These are phyloP conservation scores for Pyrocephalus nanus DNA, from an alignment of 2,797 vertebrate genomes.

Conservation along the genomic window DNA sequence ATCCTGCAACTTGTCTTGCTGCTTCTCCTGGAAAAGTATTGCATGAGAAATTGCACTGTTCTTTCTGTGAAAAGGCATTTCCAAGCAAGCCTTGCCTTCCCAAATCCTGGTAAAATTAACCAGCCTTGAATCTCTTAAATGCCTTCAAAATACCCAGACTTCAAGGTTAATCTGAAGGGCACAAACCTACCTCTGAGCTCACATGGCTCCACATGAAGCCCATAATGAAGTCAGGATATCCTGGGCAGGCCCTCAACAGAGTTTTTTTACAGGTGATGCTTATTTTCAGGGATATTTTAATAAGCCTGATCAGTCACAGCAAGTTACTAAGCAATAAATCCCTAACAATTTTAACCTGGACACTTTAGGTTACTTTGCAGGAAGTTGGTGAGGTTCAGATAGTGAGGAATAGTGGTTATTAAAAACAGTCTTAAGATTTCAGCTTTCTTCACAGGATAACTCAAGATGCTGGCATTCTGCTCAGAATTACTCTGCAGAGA, in stretches of 20 bases:
- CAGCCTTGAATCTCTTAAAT: not conserved
- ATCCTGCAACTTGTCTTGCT: not conserved
- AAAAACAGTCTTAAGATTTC: not conserved
- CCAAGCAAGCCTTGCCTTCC: not conserved
- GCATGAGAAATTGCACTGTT: not conserved
- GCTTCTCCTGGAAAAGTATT: not conserved
- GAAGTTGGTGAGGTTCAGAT: not conserved
- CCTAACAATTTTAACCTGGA: not conserved
- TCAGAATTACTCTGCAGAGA: not conserved
- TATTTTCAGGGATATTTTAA: not conserved
- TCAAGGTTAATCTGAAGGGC: not conserved
- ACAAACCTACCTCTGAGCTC: not conserved
- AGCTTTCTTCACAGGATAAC: not conserved
- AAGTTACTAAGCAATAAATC: not conserved
- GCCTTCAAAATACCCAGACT: not conserved
- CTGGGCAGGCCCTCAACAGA: not conserved
- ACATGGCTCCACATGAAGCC: rapidly evolving
- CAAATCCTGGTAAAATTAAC: not conserved
- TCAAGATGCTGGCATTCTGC: not conserved
- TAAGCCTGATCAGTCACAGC: not conserved
- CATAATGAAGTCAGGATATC: not conserved
- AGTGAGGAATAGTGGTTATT: not conserved
- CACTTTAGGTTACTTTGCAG: not conserved
- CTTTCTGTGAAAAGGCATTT: not conserved
- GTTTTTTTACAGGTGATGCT: not conserved